Evolutionary conservation across 2,888 invertebrate species (phyloP), one percentile per base, ranked within the genome.

Genomic region (Synanthedon vespiformis): DNA sequence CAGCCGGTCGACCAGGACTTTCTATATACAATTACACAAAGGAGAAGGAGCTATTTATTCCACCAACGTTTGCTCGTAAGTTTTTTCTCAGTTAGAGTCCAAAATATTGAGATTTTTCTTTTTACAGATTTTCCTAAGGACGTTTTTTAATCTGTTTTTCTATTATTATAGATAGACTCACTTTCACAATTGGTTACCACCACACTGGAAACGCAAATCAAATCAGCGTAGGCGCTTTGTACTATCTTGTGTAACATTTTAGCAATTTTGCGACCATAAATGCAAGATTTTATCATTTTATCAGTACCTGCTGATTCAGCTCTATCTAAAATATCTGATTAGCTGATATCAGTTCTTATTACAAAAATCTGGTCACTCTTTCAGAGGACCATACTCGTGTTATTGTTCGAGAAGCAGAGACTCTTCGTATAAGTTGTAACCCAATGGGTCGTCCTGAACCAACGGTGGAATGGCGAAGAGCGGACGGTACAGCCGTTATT

Each of bases 391-490:
- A 88, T 52, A 87, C 89, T 16, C 88, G 92, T 8, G 89, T 95
- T 51, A 90, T 94, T 53, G 94, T 95, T 1, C 89, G 91, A 40
- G 96, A 96, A 79, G 92, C 93, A 0, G 93, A 93, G 55, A 93
- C 95, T 51, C 89, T 96, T 49, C 90, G 94, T n/a, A 86, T 97
- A 67, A 91, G 92, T 61, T 97, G 96, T 72, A 92, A 92, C 27
- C 93, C 95, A 0, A 91, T 91, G 59, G 96, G 96, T 2, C 89
- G 89, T 47, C 96, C 96, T 0, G 84, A 84, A 51, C 96, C 97
- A 0, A 82, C 89, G 10, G 91, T 96, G 40, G 93, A 93, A 62
- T 97, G 96, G 96, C 72, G 92, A 85, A 58, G 85, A 91, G 92
- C 77, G 90, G 94, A 65, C 49, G 76, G 75, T 0, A 81, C 77